Evolutionary conservation across 2,888 invertebrate genomes (phyloP).

Genomic region (Argyresthia albistria): DNA sequence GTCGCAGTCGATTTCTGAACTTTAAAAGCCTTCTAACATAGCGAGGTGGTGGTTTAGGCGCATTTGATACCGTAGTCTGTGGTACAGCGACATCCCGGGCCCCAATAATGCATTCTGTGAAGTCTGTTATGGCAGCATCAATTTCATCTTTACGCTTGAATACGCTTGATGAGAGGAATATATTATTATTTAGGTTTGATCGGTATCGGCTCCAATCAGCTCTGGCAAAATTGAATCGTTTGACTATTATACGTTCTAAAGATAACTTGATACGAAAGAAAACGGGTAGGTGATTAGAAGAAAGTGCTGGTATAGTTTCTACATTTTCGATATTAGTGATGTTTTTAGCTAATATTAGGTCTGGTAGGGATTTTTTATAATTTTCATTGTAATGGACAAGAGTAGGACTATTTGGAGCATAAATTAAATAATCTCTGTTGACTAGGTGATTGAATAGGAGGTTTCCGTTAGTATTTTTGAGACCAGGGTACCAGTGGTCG

Average conservation of each 20-base stretch:
- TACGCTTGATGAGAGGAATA: not conserved
- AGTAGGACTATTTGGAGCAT: not conserved
- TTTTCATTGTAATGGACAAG: not conserved
- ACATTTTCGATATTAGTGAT: not conserved
- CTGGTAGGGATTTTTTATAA: not conserved
- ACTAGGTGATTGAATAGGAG: not conserved
- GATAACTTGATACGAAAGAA: not conserved
- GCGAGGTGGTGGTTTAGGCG: not conserved
- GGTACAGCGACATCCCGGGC: conserved; percentile 1
- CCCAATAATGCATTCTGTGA: not conserved
- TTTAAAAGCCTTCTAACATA: conserved; percentile 2
- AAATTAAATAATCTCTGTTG: not conserved
- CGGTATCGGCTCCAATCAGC: conserved; percentile 4
- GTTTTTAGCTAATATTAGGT: not conserved
- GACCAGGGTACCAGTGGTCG: not conserved
- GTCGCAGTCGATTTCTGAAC: conserved; percentile 3
- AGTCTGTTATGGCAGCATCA: not conserved
- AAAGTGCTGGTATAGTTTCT: too few species aligned
- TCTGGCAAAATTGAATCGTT: not conserved
- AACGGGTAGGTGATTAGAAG: conserved; percentile 4
- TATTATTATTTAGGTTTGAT: conserved; percentile 1
- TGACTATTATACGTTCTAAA: not conserved
- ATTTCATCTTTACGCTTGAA: conserved; percentile 3
- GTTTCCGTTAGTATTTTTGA: not conserved
- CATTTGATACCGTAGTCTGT: not conserved